Evolutionary conservation across 2,797 vertebrate species (phyloP).

Genomic region (Trematocara caparti): DNA sequence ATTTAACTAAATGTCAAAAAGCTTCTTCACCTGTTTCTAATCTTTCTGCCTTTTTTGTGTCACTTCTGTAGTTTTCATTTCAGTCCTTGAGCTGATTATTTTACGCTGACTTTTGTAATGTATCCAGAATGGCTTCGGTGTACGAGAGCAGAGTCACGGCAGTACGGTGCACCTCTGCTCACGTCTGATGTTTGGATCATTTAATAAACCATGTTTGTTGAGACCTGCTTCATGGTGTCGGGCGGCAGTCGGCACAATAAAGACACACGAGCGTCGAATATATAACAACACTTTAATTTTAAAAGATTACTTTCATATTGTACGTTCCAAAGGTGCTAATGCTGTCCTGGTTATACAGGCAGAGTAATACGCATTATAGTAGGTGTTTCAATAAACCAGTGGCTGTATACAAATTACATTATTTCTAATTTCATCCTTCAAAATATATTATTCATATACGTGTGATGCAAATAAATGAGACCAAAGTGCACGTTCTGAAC

Average conservation of each 20-base stretch:
- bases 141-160: slow-evolving; percentile 54
- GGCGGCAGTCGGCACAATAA: neutral
- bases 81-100: slow-evolving; percentile 46
- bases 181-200: slow-evolving; percentile 72
- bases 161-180: slow-evolving; percentile 59
- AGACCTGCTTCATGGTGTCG: slow-evolving; percentile 13
- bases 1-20: slow-evolving; percentile 67
- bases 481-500: slow-evolving; percentile 40
- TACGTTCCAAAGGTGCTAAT: slow-evolving; percentile 73
- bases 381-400: slow-evolving; percentile 54
- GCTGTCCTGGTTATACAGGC: slow-evolving; percentile 68
- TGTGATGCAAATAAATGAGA: slow-evolving; percentile 49
- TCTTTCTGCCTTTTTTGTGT: slow-evolving; percentile 66
- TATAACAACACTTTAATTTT: slow-evolving; percentile 79
- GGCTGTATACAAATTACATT: slow-evolving; percentile 69
- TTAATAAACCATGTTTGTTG: slow-evolving; percentile 78
- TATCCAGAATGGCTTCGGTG: slow-evolving; percentile 62
- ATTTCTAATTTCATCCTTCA: slow-evolving; percentile 62
- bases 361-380: slow-evolving; percentile 68
- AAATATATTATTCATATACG: slow-evolving; percentile 67
- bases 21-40: slow-evolving; percentile 62
- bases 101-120: slow-evolving; percentile 71
- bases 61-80: slow-evolving; percentile 63
- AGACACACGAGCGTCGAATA: slow-evolving; percentile 46
- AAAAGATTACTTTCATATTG: slow-evolving; percentile 75